Base-by-base conservation (phyloP, 2,113 vertebrate species). In the Tragulus kanchil region DNA sequence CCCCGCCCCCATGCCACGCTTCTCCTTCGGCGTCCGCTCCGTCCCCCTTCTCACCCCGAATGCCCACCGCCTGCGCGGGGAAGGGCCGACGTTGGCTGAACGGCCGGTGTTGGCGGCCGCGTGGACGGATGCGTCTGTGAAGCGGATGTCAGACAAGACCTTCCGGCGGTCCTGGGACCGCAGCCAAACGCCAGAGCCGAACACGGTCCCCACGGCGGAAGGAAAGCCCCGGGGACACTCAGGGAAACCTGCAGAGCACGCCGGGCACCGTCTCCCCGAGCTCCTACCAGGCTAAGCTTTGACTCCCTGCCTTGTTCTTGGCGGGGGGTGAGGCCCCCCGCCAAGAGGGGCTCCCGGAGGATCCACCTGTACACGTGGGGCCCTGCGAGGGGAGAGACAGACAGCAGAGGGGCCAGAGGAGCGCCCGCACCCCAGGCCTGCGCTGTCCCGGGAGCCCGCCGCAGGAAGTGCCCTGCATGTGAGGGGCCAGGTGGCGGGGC, bases 311-410 rank as follows among this genome's bases (percentile, higher is more conserved):
- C 79, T 48, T 15, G 42, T 50, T 48, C 48, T 79, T 92, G 15
- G 5, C 8, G 7, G 1, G 5, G 1, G 10, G 3, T 15, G 5
- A 19, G 59, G 65, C 17, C 23, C 21, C 50, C 1, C 3, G 58
- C 52, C 26, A 36, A 3, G 28, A 59, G 13, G 1, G 48, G 48
- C 48, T 13, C 12, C 42, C 67, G 42, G n/a, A 15, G 58, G 85
- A 48, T 4, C 25, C 9, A 13, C 25, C 8, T 1, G 0, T 13
- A 45, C 12, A 16, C 28, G 16, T 0, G 26, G 23, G 45, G 89
- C 7, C 9, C 61, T 62, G 23, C 61, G 85, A 7, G 36, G 81
- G 56, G 21, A 56, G 71, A 85, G 10, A 56, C 0, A 28, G 65
- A 31, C 3, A 10, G 50, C 14, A 5, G n/a, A 65, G 19, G 19